Evolutionary conservation across 2,113 vertebrate species (phyloP).

Genomic region (Hypanus sabinus): DNA sequence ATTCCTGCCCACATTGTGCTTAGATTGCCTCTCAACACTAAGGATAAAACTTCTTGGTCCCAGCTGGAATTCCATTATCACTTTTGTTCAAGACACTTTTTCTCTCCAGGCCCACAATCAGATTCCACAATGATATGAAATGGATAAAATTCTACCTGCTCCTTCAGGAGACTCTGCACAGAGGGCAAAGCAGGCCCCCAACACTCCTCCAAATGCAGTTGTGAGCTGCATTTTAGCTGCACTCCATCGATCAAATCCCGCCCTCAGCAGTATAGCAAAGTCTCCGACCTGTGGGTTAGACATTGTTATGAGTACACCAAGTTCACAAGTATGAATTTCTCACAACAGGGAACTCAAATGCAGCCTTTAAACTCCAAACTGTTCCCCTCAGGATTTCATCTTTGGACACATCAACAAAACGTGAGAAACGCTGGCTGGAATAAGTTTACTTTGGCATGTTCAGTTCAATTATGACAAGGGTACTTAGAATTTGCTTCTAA

Average conservation of each 20-base stretch:
- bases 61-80: neutral
- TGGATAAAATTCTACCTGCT: slow-evolving; percentile 60
- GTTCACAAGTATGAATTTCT: neutral
- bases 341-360: neutral
- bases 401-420: neutral
- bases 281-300: slow-evolving; percentile 75
- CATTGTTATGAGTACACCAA: neutral
- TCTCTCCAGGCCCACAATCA: neutral
- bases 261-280: slow-evolving; percentile 91
- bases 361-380: neutral
- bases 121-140: neutral
- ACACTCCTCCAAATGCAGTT: slow-evolving; percentile 81
- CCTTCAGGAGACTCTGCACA: slow-evolving; percentile 84
- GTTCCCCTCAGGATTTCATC: neutral
- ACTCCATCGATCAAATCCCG: slow-evolving; percentile 93
- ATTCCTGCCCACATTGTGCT: neutral
- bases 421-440: neutral
- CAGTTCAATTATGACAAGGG: neutral
- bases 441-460: neutral
- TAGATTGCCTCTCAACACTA: neutral
- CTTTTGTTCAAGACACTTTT: neutral
- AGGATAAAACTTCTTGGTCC: no score
- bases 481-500: neutral
- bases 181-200: slow-evolving; percentile 84
- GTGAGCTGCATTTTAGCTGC: slow-evolving; percentile 91